Conservation (phyloP, 1,140 invertebrate species). For the Oncopodura yosiiana region DNA sequence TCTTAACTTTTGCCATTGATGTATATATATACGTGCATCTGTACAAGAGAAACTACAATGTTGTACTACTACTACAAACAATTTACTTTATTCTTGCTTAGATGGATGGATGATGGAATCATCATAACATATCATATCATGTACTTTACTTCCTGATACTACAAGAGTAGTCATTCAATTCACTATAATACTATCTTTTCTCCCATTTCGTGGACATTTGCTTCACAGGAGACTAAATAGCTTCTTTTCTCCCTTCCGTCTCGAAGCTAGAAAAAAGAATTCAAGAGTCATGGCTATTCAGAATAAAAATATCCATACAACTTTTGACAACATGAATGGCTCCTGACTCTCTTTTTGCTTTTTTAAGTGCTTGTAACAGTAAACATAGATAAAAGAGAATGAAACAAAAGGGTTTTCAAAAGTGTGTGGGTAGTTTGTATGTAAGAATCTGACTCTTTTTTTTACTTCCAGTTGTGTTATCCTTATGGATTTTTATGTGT, state of each 20-base stretch:
- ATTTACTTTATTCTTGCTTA: too few relatives aligned
- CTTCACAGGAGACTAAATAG: not conserved
- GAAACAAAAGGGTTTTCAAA: not conserved
- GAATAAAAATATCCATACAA: too few relatives aligned
- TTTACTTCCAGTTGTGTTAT: slow-evolving; percentile 25
- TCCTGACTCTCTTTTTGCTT: too few relatives aligned
- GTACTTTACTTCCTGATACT: not conserved
- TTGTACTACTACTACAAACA: too few relatives aligned
- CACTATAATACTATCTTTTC: too few relatives aligned
- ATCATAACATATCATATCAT: not conserved
- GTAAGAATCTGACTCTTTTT: slow-evolving; percentile 1
- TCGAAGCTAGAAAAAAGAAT: not conserved
- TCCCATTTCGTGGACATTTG: too few relatives aligned
- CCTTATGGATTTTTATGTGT: slow-evolving; percentile 26
- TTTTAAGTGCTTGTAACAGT: too few relatives aligned
- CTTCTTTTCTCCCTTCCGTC: not conserved
- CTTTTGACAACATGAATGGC: too few relatives aligned
- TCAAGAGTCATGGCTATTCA: too few relatives aligned
- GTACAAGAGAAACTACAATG: too few relatives aligned
- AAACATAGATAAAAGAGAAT: not conserved
- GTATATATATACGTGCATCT: too few relatives aligned
- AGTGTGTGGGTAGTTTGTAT: not conserved
- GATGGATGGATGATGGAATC: not conserved
- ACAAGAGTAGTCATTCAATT: not conserved
- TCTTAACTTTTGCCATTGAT: too few relatives aligned